These are phyloP conservation scores for Chironomus tepperi DNA, from an alignment of 1,140 invertebrate genomes.

Conservation along the genomic window DNA sequence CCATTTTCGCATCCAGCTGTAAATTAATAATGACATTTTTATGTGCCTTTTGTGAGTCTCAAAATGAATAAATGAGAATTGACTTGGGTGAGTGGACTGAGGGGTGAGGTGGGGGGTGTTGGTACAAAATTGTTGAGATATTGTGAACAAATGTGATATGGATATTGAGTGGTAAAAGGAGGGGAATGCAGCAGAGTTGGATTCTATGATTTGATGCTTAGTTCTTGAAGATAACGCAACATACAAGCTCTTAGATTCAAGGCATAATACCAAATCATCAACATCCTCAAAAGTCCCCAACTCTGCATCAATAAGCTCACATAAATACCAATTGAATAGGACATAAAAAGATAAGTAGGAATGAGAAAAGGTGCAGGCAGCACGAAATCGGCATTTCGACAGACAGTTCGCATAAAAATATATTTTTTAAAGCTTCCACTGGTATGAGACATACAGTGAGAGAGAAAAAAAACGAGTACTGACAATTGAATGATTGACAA, in stretches of 20 bases:
- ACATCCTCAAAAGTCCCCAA: no score
- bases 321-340: not conserved
- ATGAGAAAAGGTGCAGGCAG: not conserved
- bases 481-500: conserved; percentile 13
- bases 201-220: no score
- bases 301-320: no score
- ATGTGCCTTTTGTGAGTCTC: not conserved
- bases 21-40: conserved; percentile 25
- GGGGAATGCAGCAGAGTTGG: no score
- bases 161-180: no score
- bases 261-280: no score
- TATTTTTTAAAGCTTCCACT: not conserved
- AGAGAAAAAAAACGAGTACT: not conserved
- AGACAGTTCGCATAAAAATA: not conserved
- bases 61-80: not conserved
- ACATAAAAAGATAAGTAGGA: not conserved
- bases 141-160: no score
- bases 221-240: no score
- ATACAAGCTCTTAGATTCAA: no score
- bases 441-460: not conserved
- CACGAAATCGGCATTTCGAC: conserved; percentile 5
- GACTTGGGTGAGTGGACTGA: no score
- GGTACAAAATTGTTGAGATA: no score
- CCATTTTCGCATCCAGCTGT: conserved; percentile 90
- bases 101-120: no score